Evolutionary conservation across 2,888 invertebrate genomes (phyloP), one percentile per base, ranked within the genome.

Genomic region (Volucella inanis): DNA sequence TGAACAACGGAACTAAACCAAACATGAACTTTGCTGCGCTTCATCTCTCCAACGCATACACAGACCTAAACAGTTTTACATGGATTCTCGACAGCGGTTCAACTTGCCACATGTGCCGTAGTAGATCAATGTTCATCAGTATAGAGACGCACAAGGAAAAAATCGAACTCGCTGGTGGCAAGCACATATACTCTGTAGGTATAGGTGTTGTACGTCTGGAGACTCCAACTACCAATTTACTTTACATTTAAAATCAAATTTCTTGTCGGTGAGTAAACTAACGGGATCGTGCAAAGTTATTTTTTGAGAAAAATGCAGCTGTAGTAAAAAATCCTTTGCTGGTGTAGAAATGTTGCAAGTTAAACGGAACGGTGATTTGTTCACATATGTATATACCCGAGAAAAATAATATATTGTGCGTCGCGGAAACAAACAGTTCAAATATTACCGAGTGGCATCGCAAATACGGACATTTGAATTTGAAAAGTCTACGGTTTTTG

Each of bases 251-350:
- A 22, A 52, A 50, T 14, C 43, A 14, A 74, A 55, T 74, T 74
- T 79, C 18, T 43, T 72, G 9, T 79, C 71, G 10, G 54, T 75
- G n/a, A 72, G 49, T 9, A 74, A 68, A 72, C 41, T 62, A 61
- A 22, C 67, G 54, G 68, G 18, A 62, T n/a, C 62, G 43, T 75
- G 54, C 49, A 61, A 39, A 74, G 57, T 75, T 38, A 39, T n/a
- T 68, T 11, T 70, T 80, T 15, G 14, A 22, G 12, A 49, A 68
- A 75, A 18, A 54, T 15, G 15, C 12, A 12, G 80, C 59, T 41
- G 22, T 38, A 10, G 43, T 70, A 12, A 12, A n/a, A 65, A 45
- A 11, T 50, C 18, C 45, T 31, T 15, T 18, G 31, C 14, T 22
- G 52, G 31, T 18, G 22, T n/a, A 50, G 54, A 49, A 41, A 11